Percentiles rank a stretch among this genome's conserved stretches.
Conservation (phyloP, 2,888 invertebrate species). For the Metalampra italica region DNA sequence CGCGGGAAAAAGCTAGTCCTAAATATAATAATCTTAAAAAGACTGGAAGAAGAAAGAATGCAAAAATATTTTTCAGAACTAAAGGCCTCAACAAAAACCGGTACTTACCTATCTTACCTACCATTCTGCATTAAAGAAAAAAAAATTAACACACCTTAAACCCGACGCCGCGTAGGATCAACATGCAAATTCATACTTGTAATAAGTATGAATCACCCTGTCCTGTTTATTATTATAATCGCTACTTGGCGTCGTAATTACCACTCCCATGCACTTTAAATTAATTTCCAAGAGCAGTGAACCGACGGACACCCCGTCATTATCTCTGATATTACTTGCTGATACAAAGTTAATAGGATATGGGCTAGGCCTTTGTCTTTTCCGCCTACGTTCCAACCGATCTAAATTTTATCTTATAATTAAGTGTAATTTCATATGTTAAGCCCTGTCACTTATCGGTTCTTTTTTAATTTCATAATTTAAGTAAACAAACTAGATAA, state of each 20-base stretch:
- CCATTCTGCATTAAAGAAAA: background rate
- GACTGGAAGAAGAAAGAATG: no score
- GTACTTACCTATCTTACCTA: no score
- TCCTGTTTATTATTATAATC: conserved; percentile 59
- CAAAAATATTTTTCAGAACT: background rate
- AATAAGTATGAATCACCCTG: conserved; percentile 43
- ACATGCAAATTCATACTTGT: conserved; percentile 48
- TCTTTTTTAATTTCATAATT: conserved; percentile 46
- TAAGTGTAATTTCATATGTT: conserved; percentile 12
- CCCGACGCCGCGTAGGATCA: background rate
- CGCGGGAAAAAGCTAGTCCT: no score
- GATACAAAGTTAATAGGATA: conserved; percentile 48
- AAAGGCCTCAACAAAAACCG: no score
- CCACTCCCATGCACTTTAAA: conserved; percentile 68
- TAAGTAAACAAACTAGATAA: conserved; percentile 42
- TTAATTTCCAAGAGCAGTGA: conserved; percentile 64
- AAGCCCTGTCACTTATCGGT: conserved; percentile 7
- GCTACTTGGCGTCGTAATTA: conserved; percentile 58
- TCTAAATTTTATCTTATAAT: conserved; percentile 10
- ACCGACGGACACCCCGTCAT: conserved; percentile 46
- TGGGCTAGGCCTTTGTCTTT: conserved; percentile 16
- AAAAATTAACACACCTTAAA: background rate
- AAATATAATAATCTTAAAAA: no score
- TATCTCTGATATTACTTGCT: conserved; percentile 54
- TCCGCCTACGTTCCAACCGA: conserved; percentile 17